Conservation (phyloP, 2,797 vertebrate species). For the Enteromius fasciolatus region DNA sequence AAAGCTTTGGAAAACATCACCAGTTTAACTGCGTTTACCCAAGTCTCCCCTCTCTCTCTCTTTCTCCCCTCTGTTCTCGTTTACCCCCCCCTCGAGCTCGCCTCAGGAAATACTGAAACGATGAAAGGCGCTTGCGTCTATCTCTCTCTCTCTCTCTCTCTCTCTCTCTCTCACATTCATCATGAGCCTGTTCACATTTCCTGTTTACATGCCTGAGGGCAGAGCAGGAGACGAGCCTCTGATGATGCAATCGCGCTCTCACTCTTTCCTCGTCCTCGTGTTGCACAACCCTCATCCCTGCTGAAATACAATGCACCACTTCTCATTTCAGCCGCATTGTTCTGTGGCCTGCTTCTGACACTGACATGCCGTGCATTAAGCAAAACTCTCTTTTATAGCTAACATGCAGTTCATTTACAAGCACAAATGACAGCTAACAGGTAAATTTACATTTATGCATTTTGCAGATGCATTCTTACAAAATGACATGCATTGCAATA, state of each 20-base stretch:
- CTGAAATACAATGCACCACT: conserved; percentile 32
- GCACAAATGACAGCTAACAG: not conserved
- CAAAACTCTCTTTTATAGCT: not conserved
- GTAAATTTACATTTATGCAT: not conserved
- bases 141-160: conserved; percentile 45
- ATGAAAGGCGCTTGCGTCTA: conserved; percentile 55
- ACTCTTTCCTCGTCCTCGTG: conserved; percentile 1
- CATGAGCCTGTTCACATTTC: conserved; percentile 55
- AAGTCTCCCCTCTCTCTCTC: conserved; percentile 34
- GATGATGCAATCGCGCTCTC: conserved; percentile 56
- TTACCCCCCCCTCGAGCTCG: conserved; percentile 38
- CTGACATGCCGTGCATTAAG: not conserved
- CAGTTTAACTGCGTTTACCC: conserved; percentile 50
- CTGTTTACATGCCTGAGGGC: conserved; percentile 60
- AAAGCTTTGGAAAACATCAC: conserved; percentile 55
- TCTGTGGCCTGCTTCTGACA: conserved; percentile 25
- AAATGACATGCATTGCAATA: not conserved
- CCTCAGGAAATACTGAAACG: conserved; percentile 63
- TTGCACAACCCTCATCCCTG: conserved; percentile 36
- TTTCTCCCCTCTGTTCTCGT: conserved; percentile 27
- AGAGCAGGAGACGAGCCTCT: conserved; percentile 51
- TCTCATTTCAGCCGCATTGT: conserved; percentile 14
- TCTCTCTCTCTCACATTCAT: conserved; percentile 55
- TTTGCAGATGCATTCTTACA: not conserved
- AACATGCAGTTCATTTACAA: not conserved